Evolutionary conservation across 2,888 invertebrate genomes (phyloP), one percentile per base, ranked within the genome.

Genomic region (Limnephilus auricula): DNA sequence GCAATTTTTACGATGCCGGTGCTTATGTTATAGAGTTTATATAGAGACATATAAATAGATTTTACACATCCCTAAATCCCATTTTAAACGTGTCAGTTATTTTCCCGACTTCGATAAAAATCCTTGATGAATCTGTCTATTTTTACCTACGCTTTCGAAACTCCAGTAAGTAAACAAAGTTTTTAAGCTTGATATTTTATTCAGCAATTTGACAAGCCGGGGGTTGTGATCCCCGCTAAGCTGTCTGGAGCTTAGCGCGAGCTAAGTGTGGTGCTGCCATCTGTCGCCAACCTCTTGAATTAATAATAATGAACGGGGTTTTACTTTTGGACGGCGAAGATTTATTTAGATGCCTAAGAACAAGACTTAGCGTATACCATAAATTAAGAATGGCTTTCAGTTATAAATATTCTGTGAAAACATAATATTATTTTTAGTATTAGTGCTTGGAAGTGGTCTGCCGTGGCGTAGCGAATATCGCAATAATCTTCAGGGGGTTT

Each of bases 251-350:
- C 86, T 79, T 40, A n/a, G 30, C 25, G 40, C 86, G 40, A 86
- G 90, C 31, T 90, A 79, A 90, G 84, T 84, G 65, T 83, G 79
- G 87, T 78, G 85, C 90, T 86, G 90, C 87, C 89, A 89, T 84
- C 91, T 91, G 89, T 89, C 82, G 91, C 83, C 80, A 89, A 89
- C 65, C 86, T 80, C 82, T 25, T 89, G 89, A 89, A 89, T 89
- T 91, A 90, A 91, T 91, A 91, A 91, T 91, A 90, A 84, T 80
- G 82, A 89, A 89, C 82, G 89, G 40, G 89, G 45, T 40, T 89
- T 80, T 89, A 89, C 82, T 83, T 89, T 89, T 89, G 79, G 30
- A 82, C 50, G 18, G 45, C 12, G 82, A 85, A 45, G 85, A 85
- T 85, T 85, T 85, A 85, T 85, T 85, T 40, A 15, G 85, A 45